phyloP scores from a whole-genome alignment of 2,113 vertebrate species.

The Gyps fulvus region DNA sequence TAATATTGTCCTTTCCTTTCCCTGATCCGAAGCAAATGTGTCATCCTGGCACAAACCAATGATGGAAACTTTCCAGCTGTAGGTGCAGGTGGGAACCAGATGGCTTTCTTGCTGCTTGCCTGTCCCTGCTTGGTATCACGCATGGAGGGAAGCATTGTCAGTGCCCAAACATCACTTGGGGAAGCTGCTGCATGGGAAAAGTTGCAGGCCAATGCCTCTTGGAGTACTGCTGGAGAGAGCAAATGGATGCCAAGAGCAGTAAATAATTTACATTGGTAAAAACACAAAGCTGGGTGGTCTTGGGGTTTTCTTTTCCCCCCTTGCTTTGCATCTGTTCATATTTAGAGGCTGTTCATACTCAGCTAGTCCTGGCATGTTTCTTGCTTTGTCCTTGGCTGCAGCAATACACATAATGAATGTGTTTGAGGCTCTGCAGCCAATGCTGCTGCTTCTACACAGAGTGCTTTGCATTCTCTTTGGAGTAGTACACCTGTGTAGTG shows the following conservation, averaged over 20 bases:
- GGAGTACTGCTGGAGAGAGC: background rate
- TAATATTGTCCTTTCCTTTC: background rate
- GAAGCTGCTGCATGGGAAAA: background rate
- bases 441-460: background rate
- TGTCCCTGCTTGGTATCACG: accelerated
- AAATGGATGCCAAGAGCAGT: background rate
- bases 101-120: background rate
- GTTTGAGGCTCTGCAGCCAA: background rate
- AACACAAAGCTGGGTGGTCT: conserved; percentile 27
- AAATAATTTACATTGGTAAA: conserved; percentile 29
- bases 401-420: background rate
- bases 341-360: background rate
- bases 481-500: background rate
- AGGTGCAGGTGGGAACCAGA: background rate
- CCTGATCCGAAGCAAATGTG: background rate
- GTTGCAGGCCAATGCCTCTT: background rate
- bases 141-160: background rate
- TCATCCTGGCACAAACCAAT: background rate
- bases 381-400: background rate
- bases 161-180: background rate
- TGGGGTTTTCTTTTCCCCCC: background rate
- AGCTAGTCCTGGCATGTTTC: background rate
- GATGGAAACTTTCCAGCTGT: background rate
- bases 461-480: background rate
- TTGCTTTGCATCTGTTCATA: conserved; percentile 28